Percentiles rank a stretch among this genome's conserved stretches.
Conservation (phyloP, 2,113 vertebrate genomes). For the Pangasianodon gigas region DNA sequence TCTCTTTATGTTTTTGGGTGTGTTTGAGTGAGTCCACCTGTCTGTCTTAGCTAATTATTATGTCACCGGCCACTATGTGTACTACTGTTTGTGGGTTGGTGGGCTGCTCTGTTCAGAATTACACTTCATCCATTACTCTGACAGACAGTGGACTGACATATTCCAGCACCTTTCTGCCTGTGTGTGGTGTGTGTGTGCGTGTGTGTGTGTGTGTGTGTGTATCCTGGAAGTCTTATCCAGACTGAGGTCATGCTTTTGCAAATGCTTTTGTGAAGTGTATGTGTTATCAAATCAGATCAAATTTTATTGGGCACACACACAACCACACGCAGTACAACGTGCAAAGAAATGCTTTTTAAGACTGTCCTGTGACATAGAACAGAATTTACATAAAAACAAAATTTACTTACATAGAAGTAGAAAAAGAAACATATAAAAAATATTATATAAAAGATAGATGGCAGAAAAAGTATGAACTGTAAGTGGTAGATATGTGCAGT, state of each 20-base stretch:
- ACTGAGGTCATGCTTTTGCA: not conserved
- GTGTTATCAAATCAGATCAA: not conserved
- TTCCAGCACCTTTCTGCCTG: not conserved
- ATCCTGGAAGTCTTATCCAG: not conserved
- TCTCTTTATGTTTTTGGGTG: not conserved
- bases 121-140: not conserved
- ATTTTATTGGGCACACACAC: no score
- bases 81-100: conserved; percentile 6
- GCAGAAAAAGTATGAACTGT: no score
- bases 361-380: no score
- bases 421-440: no score
- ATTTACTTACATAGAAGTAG: no score
- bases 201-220: not conserved
- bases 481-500: no score
- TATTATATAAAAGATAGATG: no score
- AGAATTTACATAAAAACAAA: no score
- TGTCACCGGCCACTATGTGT: not conserved
- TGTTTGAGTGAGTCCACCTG: not conserved
- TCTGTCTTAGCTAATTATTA: not conserved
- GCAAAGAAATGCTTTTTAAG: no score
- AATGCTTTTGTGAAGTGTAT: not conserved
- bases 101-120: not conserved
- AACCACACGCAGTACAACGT: no score
- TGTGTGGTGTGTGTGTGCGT: not conserved
- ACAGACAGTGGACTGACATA: not conserved